Percentiles rank a stretch among this genome's conserved stretches.
These are phyloP conservation scores for Chloroclysta siterata DNA, from an alignment of 2,888 invertebrate genomes.

Conservation along the genomic window DNA sequence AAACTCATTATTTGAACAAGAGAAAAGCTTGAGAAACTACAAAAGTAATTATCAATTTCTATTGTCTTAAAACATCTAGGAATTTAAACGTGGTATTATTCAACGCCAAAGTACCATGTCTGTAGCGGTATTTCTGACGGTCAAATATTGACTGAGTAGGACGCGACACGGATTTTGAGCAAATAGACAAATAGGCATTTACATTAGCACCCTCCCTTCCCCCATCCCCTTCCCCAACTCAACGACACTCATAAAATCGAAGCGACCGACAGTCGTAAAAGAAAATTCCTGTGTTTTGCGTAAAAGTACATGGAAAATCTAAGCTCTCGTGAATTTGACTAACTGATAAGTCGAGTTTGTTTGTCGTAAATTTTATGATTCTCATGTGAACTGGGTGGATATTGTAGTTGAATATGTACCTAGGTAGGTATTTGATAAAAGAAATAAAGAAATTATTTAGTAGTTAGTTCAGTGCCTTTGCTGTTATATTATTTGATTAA, in stretches of 20 bases:
- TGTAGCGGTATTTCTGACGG: slow-evolving; percentile 79
- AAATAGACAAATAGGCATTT: slow-evolving; percentile 81
- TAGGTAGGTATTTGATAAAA: neutral
- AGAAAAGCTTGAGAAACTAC: slow-evolving; percentile 28
- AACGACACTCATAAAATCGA: slow-evolving; percentile 48
- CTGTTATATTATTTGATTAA: neutral
- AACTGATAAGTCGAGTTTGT: slow-evolving; percentile 36
- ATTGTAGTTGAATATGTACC: neutral
- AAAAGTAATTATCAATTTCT: slow-evolving; percentile 39
- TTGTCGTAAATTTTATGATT: slow-evolving; percentile 33
- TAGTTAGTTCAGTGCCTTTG: neutral
- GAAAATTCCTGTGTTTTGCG: slow-evolving; percentile 44
- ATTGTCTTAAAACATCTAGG: slow-evolving; percentile 38
- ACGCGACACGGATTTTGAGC: slow-evolving; percentile 81
- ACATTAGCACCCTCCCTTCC: slow-evolving; percentile 69
- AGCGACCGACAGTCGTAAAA: slow-evolving; percentile 45
- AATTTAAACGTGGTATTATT: slow-evolving; percentile 55
- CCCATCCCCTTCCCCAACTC: slow-evolving; percentile 36
- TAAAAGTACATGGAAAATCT: slow-evolving; percentile 48
- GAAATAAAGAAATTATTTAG: too few relatives aligned
- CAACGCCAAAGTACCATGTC: slow-evolving; percentile 73
- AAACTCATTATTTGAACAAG: slow-evolving; percentile 23
- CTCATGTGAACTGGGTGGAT: slow-evolving; percentile 21
- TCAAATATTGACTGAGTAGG: slow-evolving; percentile 81
- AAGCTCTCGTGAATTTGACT: slow-evolving; percentile 33